These are phyloP conservation scores for Odobenus rosmarus DNA, from an alignment of 2,113 vertebrate species.

Conservation along the genomic window DNA sequence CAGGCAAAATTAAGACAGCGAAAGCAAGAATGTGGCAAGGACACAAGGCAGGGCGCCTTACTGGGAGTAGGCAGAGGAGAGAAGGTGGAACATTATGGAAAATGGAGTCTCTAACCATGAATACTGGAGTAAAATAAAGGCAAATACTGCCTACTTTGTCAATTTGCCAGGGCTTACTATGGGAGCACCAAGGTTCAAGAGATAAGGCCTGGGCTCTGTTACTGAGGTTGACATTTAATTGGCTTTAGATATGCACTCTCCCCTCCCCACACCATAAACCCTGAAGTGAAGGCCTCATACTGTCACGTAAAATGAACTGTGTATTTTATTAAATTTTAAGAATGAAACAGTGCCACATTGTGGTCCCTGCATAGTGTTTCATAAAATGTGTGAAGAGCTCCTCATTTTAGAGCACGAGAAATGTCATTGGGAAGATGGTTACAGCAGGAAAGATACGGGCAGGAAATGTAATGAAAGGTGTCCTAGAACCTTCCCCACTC, in stretches of 20 bases:
- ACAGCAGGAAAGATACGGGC: not conserved
- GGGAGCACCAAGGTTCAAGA: not conserved
- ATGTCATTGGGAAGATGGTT: not conserved
- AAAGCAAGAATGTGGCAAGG: not conserved
- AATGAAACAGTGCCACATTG: conserved; percentile 63
- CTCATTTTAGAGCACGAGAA: conserved; percentile 19
- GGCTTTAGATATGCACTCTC: not conserved
- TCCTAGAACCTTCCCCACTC: not conserved
- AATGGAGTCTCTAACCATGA: not conserved
- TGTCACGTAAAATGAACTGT: conserved; percentile 28
- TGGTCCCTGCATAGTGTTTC: conserved; percentile 30
- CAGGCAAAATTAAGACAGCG: not conserved
- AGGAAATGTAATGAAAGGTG: conserved; percentile 27
- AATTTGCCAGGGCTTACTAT: not conserved
- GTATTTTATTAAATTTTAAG: conserved; percentile 54
- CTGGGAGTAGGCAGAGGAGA: not conserved
- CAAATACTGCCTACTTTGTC: not conserved
- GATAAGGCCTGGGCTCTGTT: not conserved
- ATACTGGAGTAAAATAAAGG: not conserved
- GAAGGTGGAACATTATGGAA: not conserved
- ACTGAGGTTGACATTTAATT: conserved; percentile 22
- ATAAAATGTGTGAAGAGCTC: conserved; percentile 13
- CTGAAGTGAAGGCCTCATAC: not conserved
- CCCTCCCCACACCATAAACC: not conserved
- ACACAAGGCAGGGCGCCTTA: not conserved